Conservation (phyloP, 2,888 invertebrate genomes). For the Trachelus iudaicus region DNA sequence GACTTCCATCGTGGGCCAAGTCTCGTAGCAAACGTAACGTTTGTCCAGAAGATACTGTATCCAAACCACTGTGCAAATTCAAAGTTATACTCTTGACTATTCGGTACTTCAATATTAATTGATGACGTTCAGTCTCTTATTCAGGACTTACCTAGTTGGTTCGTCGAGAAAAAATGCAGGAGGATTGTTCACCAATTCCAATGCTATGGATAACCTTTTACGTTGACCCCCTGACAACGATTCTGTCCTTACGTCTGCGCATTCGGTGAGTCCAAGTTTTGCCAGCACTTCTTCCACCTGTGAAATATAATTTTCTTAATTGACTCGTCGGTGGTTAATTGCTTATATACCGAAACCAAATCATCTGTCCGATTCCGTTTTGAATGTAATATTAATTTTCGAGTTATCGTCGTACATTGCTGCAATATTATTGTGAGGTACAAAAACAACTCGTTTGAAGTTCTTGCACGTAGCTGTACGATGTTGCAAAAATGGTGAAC, state of each 20-base stretch:
- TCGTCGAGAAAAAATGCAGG: constrained; percentile 87
- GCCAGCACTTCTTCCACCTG: constrained; percentile 81
- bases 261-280: constrained; percentile 76
- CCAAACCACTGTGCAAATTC: constrained; percentile 68
- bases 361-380: not conserved
- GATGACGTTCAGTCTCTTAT: not conserved
- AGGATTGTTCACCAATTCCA: constrained; percentile 86
- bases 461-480: not conserved
- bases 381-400: not conserved
- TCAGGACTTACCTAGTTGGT: constrained; percentile 70
- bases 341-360: too few species aligned
- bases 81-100: not conserved
- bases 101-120: not conserved
- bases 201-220: constrained; percentile 81
- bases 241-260: constrained; percentile 66
- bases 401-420: not conserved
- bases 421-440: not conserved
- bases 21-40: constrained; percentile 71
- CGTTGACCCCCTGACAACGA: constrained; percentile 83
- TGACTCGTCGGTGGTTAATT: too few species aligned
- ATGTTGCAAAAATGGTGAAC: not conserved
- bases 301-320: constrained; percentile 14
- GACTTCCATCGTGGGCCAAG: constrained; percentile 71
- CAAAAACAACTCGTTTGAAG: not conserved
- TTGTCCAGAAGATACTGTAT: constrained; percentile 74